Base-by-base conservation (phyloP, 2,113 vertebrate species). In the Pelecanoides urinatrix region DNA sequence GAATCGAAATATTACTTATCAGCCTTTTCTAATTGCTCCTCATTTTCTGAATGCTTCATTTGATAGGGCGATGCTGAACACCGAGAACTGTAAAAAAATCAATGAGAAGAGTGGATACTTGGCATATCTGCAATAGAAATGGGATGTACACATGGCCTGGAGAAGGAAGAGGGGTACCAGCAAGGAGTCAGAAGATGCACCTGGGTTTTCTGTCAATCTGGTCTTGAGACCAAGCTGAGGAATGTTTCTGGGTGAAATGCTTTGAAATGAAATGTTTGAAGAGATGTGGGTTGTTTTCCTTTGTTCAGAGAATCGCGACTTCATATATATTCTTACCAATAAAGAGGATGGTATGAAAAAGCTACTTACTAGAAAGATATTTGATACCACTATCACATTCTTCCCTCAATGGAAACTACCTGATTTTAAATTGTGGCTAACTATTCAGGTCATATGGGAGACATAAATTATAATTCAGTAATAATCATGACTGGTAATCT, bases 141-240 rank as follows among this genome's bases (percentile, higher is more conserved):
- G 52, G 66, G 49, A 44, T 20, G 30, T 9, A 38, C 3, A 5
- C 4, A 2, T 2, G 23, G 29, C 49, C 86, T 22, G 42, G 61
- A 68, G 30, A 18, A 32, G 38, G 14, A 29, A 22, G 12, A 29
- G 16, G 6, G 32, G 30, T 30, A n/a, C 3, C 34, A 58, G 30
- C 0, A 0, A 22, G 16, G 59, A 58, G n/a, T 3, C 26, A 9
- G 32, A 55, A 75, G 30, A 32, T 2, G 7, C 29, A 14, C 23
- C 25, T 12, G 3, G 0, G 7, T 22, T 75, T 79, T 62, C 50
- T 29, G 17, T 7, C 50, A 5, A 0, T 2, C 38, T 38, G 10
- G 20, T 61, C 61, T 27, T 7, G 20, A 91, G n/a, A 45, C 22
- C 22, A 34, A 82, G 32, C 50, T 44, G 71, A 55, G 10, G 49